Percentiles rank a stretch among this genome's conserved stretches.
Evolutionary conservation across 2,888 invertebrate genomes (phyloP).

Genomic region (Leptinotarsa rubiginosa): DNA sequence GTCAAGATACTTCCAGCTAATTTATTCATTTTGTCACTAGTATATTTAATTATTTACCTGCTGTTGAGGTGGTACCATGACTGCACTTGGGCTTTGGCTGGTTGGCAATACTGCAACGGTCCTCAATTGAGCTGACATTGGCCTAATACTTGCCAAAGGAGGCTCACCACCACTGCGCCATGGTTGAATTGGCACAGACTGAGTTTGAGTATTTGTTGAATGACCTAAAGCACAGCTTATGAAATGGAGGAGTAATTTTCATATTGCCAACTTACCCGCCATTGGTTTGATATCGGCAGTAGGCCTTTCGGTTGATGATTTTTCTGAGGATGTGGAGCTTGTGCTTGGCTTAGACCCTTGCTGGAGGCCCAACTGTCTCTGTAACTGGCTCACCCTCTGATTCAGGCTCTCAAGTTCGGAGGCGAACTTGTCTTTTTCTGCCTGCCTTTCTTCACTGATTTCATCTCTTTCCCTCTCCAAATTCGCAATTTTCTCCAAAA

Average conservation of each 20-base stretch:
- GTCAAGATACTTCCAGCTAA: too few relatives aligned
- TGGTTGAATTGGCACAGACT: conserved; percentile 73
- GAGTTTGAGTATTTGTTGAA: conserved; percentile 65
- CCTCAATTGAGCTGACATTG: conserved; percentile 82
- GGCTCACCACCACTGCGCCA: conserved; percentile 82
- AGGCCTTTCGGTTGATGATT: conserved; percentile 72
- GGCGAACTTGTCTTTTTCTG: conserved; percentile 77
- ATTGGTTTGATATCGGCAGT: conserved; percentile 96
- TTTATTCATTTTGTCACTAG: neutral
- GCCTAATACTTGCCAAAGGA: conserved; percentile 91
- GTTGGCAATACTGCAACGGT: conserved; percentile 80
- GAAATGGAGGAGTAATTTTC: neutral
- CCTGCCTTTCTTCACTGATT: conserved; percentile 70
- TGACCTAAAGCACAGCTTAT: conserved; percentile 52
- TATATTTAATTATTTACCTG: conserved; percentile 58
- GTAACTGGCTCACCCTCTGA: conserved; percentile 70
- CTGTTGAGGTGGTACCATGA: conserved; percentile 73
- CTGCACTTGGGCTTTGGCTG: conserved; percentile 72
- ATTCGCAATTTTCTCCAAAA: conserved; percentile 73
- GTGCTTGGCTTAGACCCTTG: conserved; percentile 78
- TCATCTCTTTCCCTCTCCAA: conserved; percentile 76
- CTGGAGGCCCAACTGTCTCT: conserved; percentile 70
- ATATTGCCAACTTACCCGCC: conserved; percentile 73
- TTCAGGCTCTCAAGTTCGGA: conserved; percentile 77
- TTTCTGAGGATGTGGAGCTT: conserved; percentile 74